phyloP scores from a whole-genome alignment of 2,797 vertebrate species.

The Nyctibius grandis region DNA sequence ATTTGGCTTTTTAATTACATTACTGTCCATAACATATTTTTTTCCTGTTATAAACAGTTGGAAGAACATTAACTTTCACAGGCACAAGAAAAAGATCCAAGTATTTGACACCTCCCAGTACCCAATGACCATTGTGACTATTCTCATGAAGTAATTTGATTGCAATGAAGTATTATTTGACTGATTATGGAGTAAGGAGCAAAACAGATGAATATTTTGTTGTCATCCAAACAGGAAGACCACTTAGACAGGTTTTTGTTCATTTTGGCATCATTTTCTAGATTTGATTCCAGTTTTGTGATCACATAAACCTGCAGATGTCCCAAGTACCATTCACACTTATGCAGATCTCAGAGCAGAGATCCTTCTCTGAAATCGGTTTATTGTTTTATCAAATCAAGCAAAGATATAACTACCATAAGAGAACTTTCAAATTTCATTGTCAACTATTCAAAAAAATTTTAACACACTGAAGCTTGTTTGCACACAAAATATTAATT shows the following conservation, averaged over 20 bases:
- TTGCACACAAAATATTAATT: neutral
- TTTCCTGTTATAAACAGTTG: neutral
- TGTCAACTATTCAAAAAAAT: neutral
- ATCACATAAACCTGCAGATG: neutral
- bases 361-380: neutral
- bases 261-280: neutral
- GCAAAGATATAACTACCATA: neutral
- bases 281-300: neutral
- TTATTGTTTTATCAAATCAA: neutral
- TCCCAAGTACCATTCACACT: neutral
- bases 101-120: neutral
- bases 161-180: neutral
- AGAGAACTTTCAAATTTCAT: neutral
- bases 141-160: neutral
- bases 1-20: slow-evolving; percentile 30
- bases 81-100: neutral
- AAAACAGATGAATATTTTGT: neutral
- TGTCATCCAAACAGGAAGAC: neutral
- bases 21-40: neutral
- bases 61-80: slow-evolving; percentile 26
- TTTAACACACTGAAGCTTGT: neutral
- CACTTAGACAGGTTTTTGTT: neutral
- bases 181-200: neutral
- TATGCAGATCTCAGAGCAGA: neutral
- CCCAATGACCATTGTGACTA: neutral